Evolutionary conservation across 2,113 vertebrate species (phyloP).

Genomic region (Megalops atlanticus): DNA sequence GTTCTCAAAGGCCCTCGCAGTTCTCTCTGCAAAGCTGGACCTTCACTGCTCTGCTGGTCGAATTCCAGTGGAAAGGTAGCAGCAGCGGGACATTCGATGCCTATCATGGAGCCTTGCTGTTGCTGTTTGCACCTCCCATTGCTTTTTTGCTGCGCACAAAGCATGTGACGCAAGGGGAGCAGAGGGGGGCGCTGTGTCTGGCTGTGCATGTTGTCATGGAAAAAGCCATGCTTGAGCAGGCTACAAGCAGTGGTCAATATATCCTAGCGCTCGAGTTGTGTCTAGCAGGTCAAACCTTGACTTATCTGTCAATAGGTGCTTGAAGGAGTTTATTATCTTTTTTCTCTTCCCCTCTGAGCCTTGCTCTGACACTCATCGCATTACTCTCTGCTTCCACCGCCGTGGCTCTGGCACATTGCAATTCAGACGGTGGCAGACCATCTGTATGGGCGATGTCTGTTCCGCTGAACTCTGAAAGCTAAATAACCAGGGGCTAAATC

Average conservation of each 20-base stretch:
- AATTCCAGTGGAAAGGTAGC: neutral
- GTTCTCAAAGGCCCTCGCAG: too few species aligned
- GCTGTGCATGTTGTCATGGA: neutral
- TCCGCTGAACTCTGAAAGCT: slow-evolving; percentile 1
- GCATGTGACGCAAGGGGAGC: too few species aligned
- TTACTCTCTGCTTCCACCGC: neutral
- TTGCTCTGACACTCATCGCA: neutral
- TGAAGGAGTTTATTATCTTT: neutral
- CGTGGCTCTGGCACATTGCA: neutral
- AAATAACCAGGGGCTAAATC: slow-evolving; percentile 2
- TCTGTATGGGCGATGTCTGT: slow-evolving; percentile 1
- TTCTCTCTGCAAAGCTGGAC: too few species aligned
- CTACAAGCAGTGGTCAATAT: neutral
- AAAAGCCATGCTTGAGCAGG: neutral
- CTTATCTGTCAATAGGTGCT: slow-evolving; percentile 16
- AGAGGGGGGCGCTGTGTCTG: neutral
- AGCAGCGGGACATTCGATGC: neutral
- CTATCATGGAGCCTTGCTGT: neutral
- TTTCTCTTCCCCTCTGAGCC: neutral
- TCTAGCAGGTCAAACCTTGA: neutral
- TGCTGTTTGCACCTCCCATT: neutral
- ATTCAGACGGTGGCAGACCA: neutral
- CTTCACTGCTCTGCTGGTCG: neutral
- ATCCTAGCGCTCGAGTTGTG: too few species aligned
- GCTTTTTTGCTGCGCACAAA: too few species aligned